Evolutionary conservation across 37 sponge, comb jelly and placozoan species (phyloP).

Genomic region (Beroe forskalii): DNA sequence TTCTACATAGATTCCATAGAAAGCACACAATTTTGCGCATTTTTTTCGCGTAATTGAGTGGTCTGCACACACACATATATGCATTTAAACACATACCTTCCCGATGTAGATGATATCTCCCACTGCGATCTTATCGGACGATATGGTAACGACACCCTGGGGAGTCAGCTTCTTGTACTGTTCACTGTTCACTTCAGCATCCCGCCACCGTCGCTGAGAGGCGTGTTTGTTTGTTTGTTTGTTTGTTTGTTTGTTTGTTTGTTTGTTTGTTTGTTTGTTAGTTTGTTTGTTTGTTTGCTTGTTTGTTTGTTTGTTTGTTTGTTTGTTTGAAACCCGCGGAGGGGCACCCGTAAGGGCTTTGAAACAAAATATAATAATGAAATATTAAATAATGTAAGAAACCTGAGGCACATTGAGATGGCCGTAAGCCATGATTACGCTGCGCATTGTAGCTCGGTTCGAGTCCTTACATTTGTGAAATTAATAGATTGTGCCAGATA

Average conservation of each 20-base stretch:
- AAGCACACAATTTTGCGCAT: no score
- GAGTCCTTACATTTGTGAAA: no score
- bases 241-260: neutral
- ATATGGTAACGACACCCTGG: constrained; percentile 69
- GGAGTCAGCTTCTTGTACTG: constrained; percentile 76
- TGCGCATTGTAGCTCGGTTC: no score
- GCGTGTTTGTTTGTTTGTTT: neutral
- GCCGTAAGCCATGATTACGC: no score
- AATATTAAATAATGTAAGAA: no score
- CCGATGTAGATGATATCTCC: constrained; percentile 79
- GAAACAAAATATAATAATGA: no score
- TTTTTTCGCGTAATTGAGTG: no score
- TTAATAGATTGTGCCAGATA: no score
- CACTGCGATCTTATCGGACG: constrained; percentile 73
- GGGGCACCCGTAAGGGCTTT: no score
- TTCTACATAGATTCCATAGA: no score
- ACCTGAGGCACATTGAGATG: no score
- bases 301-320: neutral
- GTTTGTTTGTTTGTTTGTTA: neutral
- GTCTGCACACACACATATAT: no score
- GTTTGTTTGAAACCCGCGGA: neutral
- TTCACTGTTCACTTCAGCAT: constrained; percentile 82
- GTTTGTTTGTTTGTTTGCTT: neutral
- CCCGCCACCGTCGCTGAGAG: constrained; percentile 71
- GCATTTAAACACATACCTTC: constrained; percentile 79